Percentiles rank a stretch among this genome's conserved stretches.
Conservation (phyloP, 2,888 invertebrate genomes). For the Yponomeuta evonymella region DNA sequence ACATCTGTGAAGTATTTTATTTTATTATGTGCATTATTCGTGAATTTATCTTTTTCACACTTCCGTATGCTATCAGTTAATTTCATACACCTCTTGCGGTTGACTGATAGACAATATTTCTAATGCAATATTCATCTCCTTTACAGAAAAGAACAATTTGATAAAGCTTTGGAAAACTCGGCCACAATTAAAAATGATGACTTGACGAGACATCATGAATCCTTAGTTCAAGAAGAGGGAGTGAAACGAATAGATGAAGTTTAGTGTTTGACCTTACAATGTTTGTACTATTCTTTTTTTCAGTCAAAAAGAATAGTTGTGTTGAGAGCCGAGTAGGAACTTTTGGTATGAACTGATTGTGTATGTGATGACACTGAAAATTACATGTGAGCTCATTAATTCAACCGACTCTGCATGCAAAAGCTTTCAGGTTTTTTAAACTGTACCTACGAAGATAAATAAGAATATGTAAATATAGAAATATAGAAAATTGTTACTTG, state of each 20-base stretch:
- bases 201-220: constrained; percentile 49
- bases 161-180: constrained; percentile 50
- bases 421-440: not conserved
- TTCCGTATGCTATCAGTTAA: too few relatives aligned
- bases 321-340: not conserved
- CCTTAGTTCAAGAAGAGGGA: constrained; percentile 41
- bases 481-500: not conserved
- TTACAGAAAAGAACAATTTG: constrained; percentile 50
- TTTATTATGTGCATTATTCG: too few relatives aligned
- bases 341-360: too few relatives aligned
- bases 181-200: constrained; percentile 49
- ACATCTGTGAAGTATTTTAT: too few relatives aligned
- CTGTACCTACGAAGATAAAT: not conserved
- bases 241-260: constrained; percentile 36
- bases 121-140: constrained; percentile 14
- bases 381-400: too few relatives aligned
- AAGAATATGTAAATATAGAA: not conserved
- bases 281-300: not conserved
- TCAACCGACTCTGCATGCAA: too few relatives aligned
- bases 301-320: not conserved
- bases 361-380: too few relatives aligned
- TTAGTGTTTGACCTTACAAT: not conserved
- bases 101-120: not conserved
- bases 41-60: too few relatives aligned
- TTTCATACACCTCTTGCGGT: too few relatives aligned